Percentiles rank a stretch among this genome's conserved stretches.
Conservation (phyloP, 1,140 invertebrate genomes). For the Monochamus saltuarius region DNA sequence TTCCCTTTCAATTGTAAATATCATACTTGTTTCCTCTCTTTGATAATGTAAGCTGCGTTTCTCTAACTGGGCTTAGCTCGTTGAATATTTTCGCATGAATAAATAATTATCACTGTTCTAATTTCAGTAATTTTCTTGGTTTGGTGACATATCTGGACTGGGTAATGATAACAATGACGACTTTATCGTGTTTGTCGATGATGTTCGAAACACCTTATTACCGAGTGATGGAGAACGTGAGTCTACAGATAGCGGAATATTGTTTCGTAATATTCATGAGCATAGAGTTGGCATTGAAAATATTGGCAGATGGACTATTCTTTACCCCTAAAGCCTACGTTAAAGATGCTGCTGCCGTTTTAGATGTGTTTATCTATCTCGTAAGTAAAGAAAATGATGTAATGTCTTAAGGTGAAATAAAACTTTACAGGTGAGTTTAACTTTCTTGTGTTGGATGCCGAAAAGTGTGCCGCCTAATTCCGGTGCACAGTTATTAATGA, state of each 20-base stretch:
- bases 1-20: too few relatives aligned
- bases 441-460: constrained; percentile 97
- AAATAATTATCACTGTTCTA: constrained; percentile 8
- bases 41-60: too few relatives aligned
- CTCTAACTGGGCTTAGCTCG: too few relatives aligned
- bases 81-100: too few relatives aligned
- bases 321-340: constrained; percentile 99
- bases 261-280: constrained; percentile 98
- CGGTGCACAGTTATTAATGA: constrained; percentile 91
- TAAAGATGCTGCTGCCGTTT: constrained; percentile 92
- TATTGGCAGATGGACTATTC: constrained; percentile 95
- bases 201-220: constrained; percentile 95
- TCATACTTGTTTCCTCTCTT: too few relatives aligned
- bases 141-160: constrained; percentile 98
- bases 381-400: constrained; percentile 59
- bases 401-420: too few relatives aligned
- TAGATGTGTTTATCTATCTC: constrained; percentile 97
- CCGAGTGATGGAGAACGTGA: constrained; percentile 82
- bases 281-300: constrained; percentile 92
- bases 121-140: constrained; percentile 90
- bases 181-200: constrained; percentile 96
- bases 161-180: constrained; percentile 99
- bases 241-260: constrained; percentile 94
- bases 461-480: constrained; percentile 87
- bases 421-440: constrained; percentile 79